Percentiles rank a stretch among this genome's conserved stretches.
phyloP scores from a whole-genome alignment of 2,888 invertebrate species.

The Melanargia galathea region DNA sequence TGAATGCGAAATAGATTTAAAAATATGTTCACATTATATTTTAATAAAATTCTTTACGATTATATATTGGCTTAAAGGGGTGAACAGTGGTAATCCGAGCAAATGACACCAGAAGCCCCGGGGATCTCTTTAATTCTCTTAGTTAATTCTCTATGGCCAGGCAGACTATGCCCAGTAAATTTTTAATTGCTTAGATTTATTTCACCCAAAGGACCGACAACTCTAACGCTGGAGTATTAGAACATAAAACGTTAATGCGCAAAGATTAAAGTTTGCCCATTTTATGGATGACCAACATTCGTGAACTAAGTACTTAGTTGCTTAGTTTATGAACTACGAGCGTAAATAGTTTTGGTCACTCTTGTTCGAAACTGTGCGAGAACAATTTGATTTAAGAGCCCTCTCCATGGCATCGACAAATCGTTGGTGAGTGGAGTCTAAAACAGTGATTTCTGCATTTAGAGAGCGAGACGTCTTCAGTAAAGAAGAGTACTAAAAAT shows the following conservation, averaged over 20 bases:
- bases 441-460: no score
- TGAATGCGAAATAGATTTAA: neutral
- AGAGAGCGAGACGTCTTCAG: no score
- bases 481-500: no score
- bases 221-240: constrained; percentile 7
- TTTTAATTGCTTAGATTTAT: constrained; percentile 39
- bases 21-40: neutral
- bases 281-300: constrained; percentile 13
- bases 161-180: constrained; percentile 26
- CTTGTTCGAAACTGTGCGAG: neutral
- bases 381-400: neutral
- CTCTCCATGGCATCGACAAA: no score
- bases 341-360: neutral
- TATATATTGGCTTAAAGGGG: constrained; percentile 18
- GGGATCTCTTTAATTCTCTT: constrained; percentile 30
- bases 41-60: no score
- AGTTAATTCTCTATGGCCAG: constrained; percentile 35
- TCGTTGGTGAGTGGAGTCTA: no score
- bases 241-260: constrained; percentile 19
- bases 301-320: neutral
- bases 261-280: constrained; percentile 18
- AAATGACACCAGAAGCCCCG: constrained; percentile 33
- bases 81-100: constrained; percentile 29
- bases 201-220: constrained; percentile 26
- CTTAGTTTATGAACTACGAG: neutral